These are phyloP conservation scores for Eledona agricola DNA, from an alignment of 2,888 invertebrate species.

Conservation along the genomic window DNA sequence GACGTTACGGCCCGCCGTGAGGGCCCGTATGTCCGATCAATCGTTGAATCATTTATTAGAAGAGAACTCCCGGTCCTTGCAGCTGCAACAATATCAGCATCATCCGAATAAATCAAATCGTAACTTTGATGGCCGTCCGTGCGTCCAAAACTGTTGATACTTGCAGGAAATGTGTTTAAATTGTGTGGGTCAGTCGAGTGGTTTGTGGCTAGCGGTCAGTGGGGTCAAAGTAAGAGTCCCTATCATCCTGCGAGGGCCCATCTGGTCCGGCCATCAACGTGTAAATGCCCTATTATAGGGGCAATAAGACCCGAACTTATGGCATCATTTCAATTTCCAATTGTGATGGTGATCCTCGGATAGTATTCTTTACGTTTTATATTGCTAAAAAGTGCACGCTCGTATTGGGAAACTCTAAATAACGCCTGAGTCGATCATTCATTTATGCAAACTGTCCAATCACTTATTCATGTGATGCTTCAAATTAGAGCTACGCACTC, in stretches of 20 bases:
- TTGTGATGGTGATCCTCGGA: conserved; percentile 57
- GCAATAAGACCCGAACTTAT: conserved; percentile 60
- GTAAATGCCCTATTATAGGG: conserved; percentile 60
- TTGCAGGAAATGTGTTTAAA: conserved; percentile 15
- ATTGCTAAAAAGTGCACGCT: conserved; percentile 44
- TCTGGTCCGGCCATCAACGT: conserved; percentile 58
- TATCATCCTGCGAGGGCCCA: conserved; percentile 45
- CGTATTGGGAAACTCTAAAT: conserved; percentile 50
- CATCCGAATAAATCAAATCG: conserved; percentile 3
- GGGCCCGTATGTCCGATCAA: conserved; percentile 49
- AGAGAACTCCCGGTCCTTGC: conserved; percentile 20
- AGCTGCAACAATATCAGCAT: conserved; percentile 11
- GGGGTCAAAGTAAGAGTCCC: conserved; percentile 39
- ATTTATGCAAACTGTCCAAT: conserved; percentile 23
- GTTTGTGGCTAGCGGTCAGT: conserved; percentile 35
- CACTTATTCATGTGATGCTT: neutral
- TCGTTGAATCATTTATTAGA: conserved; percentile 61
- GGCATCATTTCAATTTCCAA: conserved; percentile 62
- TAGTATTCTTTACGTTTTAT: conserved; percentile 42
- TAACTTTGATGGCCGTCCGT: too few relatives aligned
- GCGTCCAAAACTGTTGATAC: conserved; percentile 4
- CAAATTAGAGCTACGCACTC: neutral
- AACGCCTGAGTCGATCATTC: conserved; percentile 36
- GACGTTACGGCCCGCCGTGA: conserved; percentile 44
- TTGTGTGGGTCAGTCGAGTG: conserved; percentile 25